A percentile compares a stretch with the other conserved stretches of the same genome.
phyloP scores from a whole-genome alignment of 2,888 invertebrate genomes.

The Cynaeus angustus region DNA sequence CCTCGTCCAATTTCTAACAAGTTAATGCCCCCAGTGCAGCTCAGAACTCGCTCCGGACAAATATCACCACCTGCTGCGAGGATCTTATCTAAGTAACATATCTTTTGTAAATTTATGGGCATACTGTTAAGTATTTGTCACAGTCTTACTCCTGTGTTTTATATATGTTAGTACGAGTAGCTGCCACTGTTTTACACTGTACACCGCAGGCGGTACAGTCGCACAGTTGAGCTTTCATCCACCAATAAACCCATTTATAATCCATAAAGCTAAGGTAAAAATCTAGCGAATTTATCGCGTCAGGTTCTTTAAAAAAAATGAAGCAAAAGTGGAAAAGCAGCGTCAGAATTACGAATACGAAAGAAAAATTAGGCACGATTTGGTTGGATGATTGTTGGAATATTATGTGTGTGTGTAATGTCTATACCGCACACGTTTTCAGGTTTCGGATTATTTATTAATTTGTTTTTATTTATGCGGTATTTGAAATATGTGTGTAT shows the following conservation, averaged over 20 bases:
- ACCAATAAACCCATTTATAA: conserved; percentile 4
- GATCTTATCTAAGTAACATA: conserved; percentile 67
- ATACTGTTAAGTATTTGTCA: conserved; percentile 71
- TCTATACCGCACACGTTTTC: conserved; percentile 65
- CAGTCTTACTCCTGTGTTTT: conserved; percentile 70
- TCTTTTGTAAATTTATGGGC: conserved; percentile 69
- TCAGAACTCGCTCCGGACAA: conserved; percentile 53
- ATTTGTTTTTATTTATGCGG: conserved; percentile 64
- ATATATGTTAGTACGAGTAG: conserved; percentile 69
- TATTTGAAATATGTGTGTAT: conserved; percentile 63
- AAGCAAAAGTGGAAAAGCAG: not conserved
- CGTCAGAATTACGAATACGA: not conserved
- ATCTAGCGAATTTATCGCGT: not conserved
- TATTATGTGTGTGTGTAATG: conserved; percentile 60
- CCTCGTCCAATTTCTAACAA: conserved; percentile 37
- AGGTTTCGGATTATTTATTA: conserved; percentile 62
- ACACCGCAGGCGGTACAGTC: conserved; percentile 65
- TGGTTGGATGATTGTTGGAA: conserved; percentile 50
- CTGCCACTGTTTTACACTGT: conserved; percentile 71
- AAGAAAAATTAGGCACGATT: conserved; percentile 8
- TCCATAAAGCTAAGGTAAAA: not conserved
- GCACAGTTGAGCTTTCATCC: conserved; percentile 50
- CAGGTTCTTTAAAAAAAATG: not conserved
- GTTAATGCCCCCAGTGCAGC: conserved; percentile 49
- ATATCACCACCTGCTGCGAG: conserved; percentile 62